These are phyloP conservation scores for Neocrepidodera transversa DNA, from an alignment of 2,888 invertebrate species.

Conservation along the genomic window DNA sequence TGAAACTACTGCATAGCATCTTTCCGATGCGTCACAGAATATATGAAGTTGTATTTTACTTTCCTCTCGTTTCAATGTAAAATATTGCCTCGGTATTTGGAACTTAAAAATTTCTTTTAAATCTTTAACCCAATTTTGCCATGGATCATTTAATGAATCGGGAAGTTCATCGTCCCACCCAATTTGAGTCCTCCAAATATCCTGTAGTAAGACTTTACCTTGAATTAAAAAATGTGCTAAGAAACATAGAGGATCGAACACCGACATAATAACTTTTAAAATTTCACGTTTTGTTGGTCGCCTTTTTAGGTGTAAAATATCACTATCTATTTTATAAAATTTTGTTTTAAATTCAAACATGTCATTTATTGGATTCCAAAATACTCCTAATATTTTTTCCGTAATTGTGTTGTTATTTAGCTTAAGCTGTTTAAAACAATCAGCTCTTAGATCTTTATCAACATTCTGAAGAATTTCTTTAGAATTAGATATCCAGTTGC, in stretches of 20 bases:
- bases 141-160: too few relatives aligned
- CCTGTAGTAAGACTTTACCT: slow-evolving; percentile 44
- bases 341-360: background rate
- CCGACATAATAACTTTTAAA: slow-evolving; percentile 39
- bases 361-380: too few relatives aligned
- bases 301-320: slow-evolving; percentile 4
- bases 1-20: too few relatives aligned
- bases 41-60: slow-evolving; percentile 38
- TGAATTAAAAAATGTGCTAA: slow-evolving; percentile 40
- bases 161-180: slow-evolving; percentile 35
- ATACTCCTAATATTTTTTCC: too few relatives aligned
- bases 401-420: background rate
- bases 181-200: slow-evolving; percentile 42
- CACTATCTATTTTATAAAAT: slow-evolving; percentile 3
- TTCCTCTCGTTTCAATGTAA: slow-evolving; percentile 23
- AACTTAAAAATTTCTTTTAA: slow-evolving; percentile 4
- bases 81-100: background rate
- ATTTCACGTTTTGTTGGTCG: slow-evolving; percentile 4
- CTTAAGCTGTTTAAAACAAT: background rate
- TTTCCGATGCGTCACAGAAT: slow-evolving; percentile 40
- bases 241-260: slow-evolving; percentile 49
- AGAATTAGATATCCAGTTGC: background rate
- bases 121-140: background rate
- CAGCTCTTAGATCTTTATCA: background rate
- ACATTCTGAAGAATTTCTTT: background rate